Evolutionary conservation across 37 sponge, comb jelly and placozoan species (phyloP).

Genomic region (Haliclona indistincta): DNA sequence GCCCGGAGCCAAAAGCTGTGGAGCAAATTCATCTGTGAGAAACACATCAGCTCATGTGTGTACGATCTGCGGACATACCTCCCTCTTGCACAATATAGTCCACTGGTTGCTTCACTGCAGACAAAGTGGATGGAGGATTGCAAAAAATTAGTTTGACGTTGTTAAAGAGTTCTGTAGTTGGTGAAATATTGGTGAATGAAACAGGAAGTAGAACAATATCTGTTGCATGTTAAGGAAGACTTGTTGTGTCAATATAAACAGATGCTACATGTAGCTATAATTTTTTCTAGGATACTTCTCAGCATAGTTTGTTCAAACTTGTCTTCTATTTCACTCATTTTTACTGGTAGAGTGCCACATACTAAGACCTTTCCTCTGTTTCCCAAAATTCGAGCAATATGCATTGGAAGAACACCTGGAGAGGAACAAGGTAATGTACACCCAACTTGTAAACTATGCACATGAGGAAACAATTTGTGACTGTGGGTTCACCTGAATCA

Average conservation of each 20-base stretch:
- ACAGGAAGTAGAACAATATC: constrained; percentile 44
- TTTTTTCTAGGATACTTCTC: no score
- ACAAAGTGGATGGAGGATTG: constrained; percentile 28
- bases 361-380: constrained; percentile 21
- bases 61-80: constrained; percentile 5
- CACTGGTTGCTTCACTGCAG: constrained; percentile 36
- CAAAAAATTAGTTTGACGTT: constrained; percentile 39
- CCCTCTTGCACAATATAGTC: constrained; percentile 69
- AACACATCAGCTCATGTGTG: neutral
- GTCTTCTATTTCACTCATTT: neutral
- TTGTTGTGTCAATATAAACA: no score
- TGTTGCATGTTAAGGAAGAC: no score
- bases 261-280: no score
- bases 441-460: neutral
- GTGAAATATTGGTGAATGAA: constrained; percentile 19
- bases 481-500: constrained; percentile 22
- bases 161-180: neutral
- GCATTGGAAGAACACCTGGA: constrained; percentile 26
- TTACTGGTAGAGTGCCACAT: constrained; percentile 20
- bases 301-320: no score
- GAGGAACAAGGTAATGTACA: neutral
- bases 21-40: neutral
- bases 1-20: neutral
- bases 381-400: constrained; percentile 14
- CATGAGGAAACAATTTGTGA: neutral